Base-by-base conservation (phyloP, 2,888 invertebrate genomes). In the Girardia tigrina region DNA sequence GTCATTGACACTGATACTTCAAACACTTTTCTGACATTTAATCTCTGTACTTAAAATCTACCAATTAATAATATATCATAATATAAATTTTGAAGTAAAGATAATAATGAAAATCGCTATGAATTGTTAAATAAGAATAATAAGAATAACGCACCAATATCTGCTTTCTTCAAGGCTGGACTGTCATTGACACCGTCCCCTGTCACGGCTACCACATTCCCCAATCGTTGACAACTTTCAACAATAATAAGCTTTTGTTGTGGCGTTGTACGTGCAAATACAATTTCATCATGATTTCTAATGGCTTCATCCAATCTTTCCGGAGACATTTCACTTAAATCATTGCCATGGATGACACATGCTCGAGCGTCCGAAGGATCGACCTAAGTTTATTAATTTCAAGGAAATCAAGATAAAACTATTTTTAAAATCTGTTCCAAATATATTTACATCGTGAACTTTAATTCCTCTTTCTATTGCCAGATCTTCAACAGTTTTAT, bases 401-500 rank as follows among this genome's bases (percentile, higher is more conserved):
- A n/a, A n/a, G n/a, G n/a, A n/a, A n/a, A n/a, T n/a, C n/a, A n/a
- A n/a, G n/a, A n/a, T n/a, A n/a, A n/a, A n/a, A n/a, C 28, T 16
- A 20, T 29, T 14, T 23, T 72, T 20, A 29, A 72, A 23, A 56
- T 20, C 4, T 20, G 23, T 20, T 8, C 6, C n/a, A 56, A 16
- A 16, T 12, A 36, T 12, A 36, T 36, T 20, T 56, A 56, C 56
- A 56, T 56, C 56, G 23, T 56, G n/a, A n/a, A 56, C 56, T 4
- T n/a, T 56, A 12, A 56, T 56, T 56, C 56, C 56, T 56, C 56
- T 56, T 56, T 56, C 56, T n/a, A 20, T 56, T 26, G 95, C 94
- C 85, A 94, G 92, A 82, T 94, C 94, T 77, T 87, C 86, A 73
- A 86, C 85, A 36, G 86, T 87, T 80, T 85, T 85, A 79, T 84